Evolutionary conservation across 2,888 invertebrate species (phyloP), one percentile per base, ranked within the genome.

Genomic region (Antheraea yamamai): DNA sequence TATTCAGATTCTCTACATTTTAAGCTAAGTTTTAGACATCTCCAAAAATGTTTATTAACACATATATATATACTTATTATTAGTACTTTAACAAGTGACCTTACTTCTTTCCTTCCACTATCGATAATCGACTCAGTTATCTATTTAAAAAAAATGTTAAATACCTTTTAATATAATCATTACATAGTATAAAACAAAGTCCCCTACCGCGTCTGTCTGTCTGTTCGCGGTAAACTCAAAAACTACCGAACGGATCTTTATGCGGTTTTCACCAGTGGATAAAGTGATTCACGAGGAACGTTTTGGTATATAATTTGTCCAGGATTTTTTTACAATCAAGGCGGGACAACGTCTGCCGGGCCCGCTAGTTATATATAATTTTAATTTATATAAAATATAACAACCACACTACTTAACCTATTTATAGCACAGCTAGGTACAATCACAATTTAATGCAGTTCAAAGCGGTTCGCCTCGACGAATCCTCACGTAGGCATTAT

Each of bases 401-500:
- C 16, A 66, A 66, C 16, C 64, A 66, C 64, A 66, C 26, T 66
- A 0, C 70, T 70, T 70, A 70, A 70, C 70, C 70, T 39, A 70
- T 70, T 70, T 70, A 70, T 70, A 70, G 39, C 26, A 26, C 64
- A 4, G 23, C 23, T 64, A 18, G 14, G 64, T 70, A 70, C 68
- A 20, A 39, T 18, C 23, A 39, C 68, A 20, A 64, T 23, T 35
- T 70, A 70, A 70, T 39, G 68, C 68, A 39, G 39, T 70, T 39
- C 39, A 39, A 39, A 70, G 70, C 39, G 70, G 70, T 70, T 70
- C 73, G 68, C 73, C 75, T 78, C 78, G 80, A 83, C 83, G 64
- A 66, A 66, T 80, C 78, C 80, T 81, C 87, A 87, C 85, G 85
- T 86, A 79, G 85, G 79, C 80, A 78, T 81, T 82, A 86, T 87